Evolutionary conservation across 2,797 vertebrate species (phyloP).

Genomic region (Alosa sapidissima): DNA sequence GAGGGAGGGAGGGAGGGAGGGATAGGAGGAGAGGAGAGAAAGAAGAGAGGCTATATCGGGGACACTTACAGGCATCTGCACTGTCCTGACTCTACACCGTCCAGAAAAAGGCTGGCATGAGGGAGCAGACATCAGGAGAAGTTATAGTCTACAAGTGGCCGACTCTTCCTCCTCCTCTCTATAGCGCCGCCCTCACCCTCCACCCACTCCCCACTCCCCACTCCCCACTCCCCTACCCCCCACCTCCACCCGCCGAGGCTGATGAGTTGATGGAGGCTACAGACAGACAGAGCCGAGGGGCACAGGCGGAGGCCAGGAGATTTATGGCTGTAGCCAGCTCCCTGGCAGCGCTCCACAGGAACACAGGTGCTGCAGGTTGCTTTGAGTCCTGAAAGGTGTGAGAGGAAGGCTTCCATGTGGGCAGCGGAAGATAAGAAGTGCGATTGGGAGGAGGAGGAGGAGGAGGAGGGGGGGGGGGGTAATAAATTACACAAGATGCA

Average conservation of each 20-base stretch:
- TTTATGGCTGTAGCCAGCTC: constrained; percentile 28
- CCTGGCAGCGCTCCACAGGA: constrained; percentile 39
- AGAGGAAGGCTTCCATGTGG: constrained; percentile 44
- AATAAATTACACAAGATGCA: constrained; percentile 44
- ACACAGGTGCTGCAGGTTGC: constrained; percentile 38
- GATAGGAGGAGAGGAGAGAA: background rate
- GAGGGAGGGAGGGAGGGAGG: background rate
- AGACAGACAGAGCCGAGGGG: constrained; percentile 13
- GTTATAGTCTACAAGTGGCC: background rate
- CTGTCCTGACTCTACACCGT: background rate
- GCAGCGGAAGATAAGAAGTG: constrained; percentile 41
- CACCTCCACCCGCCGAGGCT: background rate
- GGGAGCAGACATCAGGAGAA: constrained; percentile 12
- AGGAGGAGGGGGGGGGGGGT: constrained; percentile 34
- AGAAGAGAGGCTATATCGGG: background rate
- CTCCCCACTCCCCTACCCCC: background rate
- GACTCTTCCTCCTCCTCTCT: background rate
- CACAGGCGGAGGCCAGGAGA: constrained; percentile 18
- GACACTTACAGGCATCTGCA: background rate
- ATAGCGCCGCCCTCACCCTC: background rate
- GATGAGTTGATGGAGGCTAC: constrained; percentile 16
- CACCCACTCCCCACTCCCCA: background rate
- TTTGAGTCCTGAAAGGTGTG: constrained; percentile 39
- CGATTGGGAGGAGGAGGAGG: constrained; percentile 24
- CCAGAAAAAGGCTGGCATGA: background rate